phyloP scores from a whole-genome alignment of 2,113 vertebrate species.

The Microtus pennsylvanicus region DNA sequence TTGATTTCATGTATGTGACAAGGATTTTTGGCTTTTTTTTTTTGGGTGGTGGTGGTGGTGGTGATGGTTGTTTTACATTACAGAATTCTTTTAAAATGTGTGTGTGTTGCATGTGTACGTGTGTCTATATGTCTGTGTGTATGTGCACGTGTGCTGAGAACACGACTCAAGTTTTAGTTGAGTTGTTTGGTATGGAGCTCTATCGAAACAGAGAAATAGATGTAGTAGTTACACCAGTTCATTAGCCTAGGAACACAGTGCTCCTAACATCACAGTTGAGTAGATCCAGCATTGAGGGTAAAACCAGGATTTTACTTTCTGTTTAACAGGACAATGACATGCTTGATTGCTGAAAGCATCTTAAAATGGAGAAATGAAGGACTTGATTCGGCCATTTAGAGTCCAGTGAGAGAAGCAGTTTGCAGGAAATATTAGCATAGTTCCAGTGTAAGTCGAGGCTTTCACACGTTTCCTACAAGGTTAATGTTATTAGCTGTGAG shows the following conservation, averaged over 20 bases:
- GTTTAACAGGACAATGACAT: background rate
- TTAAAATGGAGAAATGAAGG: background rate
- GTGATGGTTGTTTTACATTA: background rate
- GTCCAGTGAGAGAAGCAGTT: background rate
- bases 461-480: background rate
- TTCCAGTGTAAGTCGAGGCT: background rate
- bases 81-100: background rate
- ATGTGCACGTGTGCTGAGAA: background rate
- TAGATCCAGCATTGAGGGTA: background rate
- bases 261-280: background rate
- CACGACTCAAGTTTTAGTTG: background rate
- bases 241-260: background rate
- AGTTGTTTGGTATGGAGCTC: background rate
- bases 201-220: background rate
- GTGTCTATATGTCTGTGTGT: background rate
- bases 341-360: background rate
- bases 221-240: background rate
- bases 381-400: background rate
- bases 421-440: conserved; percentile 18
- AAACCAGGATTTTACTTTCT: conserved; percentile 15
- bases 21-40: background rate
- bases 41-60: too few species aligned
- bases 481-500: background rate
- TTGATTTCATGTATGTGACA: conserved; percentile 15
- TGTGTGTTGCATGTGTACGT: background rate